A percentile compares a stretch with the other conserved stretches of the same genome.
Conservation (phyloP, 2,797 vertebrate species). For the Cossypha dichroa region DNA sequence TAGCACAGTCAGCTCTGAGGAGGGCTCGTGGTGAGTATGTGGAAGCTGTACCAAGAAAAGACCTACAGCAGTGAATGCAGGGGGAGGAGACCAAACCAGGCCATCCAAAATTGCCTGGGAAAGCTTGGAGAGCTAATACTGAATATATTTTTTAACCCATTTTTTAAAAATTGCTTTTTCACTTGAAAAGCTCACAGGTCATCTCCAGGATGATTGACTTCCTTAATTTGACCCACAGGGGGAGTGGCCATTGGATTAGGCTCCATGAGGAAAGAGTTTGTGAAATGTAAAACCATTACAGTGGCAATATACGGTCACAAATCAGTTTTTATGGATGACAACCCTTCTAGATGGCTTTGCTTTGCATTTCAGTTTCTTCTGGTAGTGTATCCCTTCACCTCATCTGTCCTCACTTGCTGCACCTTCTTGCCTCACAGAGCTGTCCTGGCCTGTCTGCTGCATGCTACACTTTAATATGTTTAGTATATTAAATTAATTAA, state of each 20-base stretch:
- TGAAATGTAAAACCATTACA: neutral
- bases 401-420: fast-evolving
- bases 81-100: neutral
- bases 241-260: neutral
- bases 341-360: neutral
- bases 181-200: neutral
- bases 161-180: neutral
- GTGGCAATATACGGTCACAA: neutral
- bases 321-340: neutral
- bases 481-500: neutral
- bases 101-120: neutral
- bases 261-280: neutral
- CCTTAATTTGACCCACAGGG: neutral
- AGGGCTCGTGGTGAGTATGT: neutral
- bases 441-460: neutral
- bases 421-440: neutral
- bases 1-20: neutral
- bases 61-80: neutral
- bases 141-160: neutral
- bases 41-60: neutral
- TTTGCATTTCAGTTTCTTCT: neutral
- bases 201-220: neutral
- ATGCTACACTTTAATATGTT: neutral
- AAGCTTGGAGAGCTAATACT: neutral
- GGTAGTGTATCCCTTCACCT: neutral